Base-by-base conservation (phyloP, 2,113 vertebrate genomes). In the Phainopepla nitens region DNA sequence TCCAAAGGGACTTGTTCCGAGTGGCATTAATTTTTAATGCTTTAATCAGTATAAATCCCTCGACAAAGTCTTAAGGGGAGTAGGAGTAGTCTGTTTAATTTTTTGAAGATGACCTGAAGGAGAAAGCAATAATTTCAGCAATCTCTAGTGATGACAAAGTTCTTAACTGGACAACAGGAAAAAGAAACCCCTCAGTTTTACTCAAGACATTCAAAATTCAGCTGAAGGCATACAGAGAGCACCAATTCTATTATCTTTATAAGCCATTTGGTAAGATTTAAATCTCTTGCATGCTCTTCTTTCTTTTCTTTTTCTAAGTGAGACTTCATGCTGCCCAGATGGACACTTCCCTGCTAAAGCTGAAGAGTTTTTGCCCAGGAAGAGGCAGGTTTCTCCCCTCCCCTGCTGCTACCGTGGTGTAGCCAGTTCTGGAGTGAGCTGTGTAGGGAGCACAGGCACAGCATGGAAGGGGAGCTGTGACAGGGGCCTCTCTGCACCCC, bases 41-140 rank as follows among this genome's bases (percentile, higher is more conserved):
- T 94, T 92, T 92, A 95, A 94, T 97, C 91, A 84, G 89, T 80
- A 68, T 82, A 91, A 95, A 94, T 94, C 72, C 94, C 80, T 84
- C 64, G 78, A 45, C 72, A 14, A 45, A 89, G 36, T 92, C 95
- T 93, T 94, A 75, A 54, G 41, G 51, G 86, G 69, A 84, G 83
- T 57, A 42, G 66, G 24, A 88, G 50, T 65, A 83, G 21, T 87
- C 64, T 89, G 56, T 89, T 95, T 92, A 94, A 82, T 60, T 94
- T 96, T 95, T 96, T 54, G 28, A 94, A 36, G 79, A 87, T 85
- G 57, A 82, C 81, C 83, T 87, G 82, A 82, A 93, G 87, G 91
- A 82, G 57, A 76, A 87, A 93, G 70, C 47, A 79, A 13, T 91
- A 60, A 84, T 79, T 92, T 84, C 41, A 57, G 35, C 77, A 78